Base-by-base conservation (phyloP, 2,888 invertebrate genomes). In the Eretmocerus hayati region DNA sequence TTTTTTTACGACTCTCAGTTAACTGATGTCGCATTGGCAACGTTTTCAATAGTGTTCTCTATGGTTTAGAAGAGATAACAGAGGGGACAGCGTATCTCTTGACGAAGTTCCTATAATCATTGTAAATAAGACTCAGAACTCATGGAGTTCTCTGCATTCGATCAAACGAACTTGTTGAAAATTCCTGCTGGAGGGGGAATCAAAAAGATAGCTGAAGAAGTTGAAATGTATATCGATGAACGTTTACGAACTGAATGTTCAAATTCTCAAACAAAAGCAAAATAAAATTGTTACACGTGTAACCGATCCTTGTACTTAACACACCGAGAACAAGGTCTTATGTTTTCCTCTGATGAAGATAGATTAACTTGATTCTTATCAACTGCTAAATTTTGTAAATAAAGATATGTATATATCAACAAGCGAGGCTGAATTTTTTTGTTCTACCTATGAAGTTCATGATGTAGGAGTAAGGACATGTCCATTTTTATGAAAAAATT, bases 311-410 rank as follows among this genome's bases (percentile, higher is more conserved):
- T 61, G 62, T 63, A 62, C 62, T 63, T 63, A 63, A 63, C 47
- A 48, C 47, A 52, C 42, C 51, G 48, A 50, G 53, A 58, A 52
- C 54, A 61, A 59, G 58, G 55, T 57, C 53, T 56, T 38, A 41
- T 44, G 39, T 48, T 53, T 46, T 46, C 35, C 39, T 46, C 32
- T 23, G 20, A 20, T 30, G 31, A 45, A 31, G 44, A 32, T n/a
- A 11, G 37, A 15, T 30, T 35, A 46, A 46, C 38, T 37, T 13
- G n/a, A n/a, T n/a, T n/a, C n/a, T n/a, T n/a, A n/a, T n/a, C n/a
- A n/a, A 61, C 56, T 52, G 53, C 52, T 54, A 58, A 46, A 48
- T 56, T 61, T 62, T 63, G 59, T 62, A 61, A 63, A 63, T 63
- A 62, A 63, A 63, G 18, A 53, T 48, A 39, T 26, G 39, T 54